A percentile compares a stretch with the other conserved stretches of the same genome.
These are phyloP conservation scores for Apodemia hepburni DNA, from an alignment of 2,888 invertebrate genomes.

Conservation along the genomic window DNA sequence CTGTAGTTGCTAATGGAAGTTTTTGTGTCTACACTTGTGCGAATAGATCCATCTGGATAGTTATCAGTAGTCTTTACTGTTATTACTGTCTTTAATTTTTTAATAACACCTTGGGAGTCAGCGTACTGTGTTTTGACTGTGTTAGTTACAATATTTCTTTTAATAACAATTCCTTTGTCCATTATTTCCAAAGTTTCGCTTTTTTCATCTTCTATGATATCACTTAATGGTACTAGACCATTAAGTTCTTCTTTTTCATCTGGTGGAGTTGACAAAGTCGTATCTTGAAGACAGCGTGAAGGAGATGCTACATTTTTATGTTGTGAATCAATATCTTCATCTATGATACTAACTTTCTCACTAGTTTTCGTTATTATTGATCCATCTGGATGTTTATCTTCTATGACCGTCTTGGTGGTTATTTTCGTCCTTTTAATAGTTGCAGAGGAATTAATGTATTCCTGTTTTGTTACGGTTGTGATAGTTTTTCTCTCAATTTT, in stretches of 20 bases:
- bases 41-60: constrained; percentile 58
- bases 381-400: constrained; percentile 67
- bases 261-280: constrained; percentile 12
- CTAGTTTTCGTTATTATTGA: constrained; percentile 58
- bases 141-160: constrained; percentile 48
- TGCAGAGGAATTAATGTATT: constrained; percentile 41
- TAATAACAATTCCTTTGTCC: constrained; percentile 44
- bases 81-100: constrained; percentile 54
- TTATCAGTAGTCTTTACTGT: constrained; percentile 57
- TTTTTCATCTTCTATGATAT: constrained; percentile 45
- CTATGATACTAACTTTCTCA: constrained; percentile 57
- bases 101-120: constrained; percentile 39
- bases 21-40: constrained; percentile 54
- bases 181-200: constrained; percentile 42
- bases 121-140: constrained; percentile 50
- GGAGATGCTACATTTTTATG: background rate
- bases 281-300: background rate
- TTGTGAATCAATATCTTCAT: constrained; percentile 36
- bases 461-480: constrained; percentile 47
- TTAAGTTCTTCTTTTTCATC: constrained; percentile 38
- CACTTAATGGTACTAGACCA: constrained; percentile 37
- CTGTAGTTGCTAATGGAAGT: constrained; percentile 53
- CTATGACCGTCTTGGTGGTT: constrained; percentile 49
- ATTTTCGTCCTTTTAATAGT: constrained; percentile 53
- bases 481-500: constrained; percentile 54